phyloP scores from a whole-genome alignment of 2,888 invertebrate genomes.

The Eilema caniola region DNA sequence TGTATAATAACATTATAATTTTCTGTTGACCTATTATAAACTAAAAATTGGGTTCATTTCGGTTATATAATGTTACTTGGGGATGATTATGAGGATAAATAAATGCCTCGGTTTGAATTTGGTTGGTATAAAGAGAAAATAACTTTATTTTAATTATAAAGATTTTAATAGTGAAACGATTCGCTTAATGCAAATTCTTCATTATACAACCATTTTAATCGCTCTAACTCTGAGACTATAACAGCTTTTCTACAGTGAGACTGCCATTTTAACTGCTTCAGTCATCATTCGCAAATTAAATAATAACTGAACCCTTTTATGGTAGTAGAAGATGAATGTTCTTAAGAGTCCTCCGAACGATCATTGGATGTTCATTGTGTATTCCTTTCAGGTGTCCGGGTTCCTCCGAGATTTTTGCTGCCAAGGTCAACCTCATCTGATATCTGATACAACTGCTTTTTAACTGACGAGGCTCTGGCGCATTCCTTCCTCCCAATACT shows the following conservation, averaged over 20 bases:
- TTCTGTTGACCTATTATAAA: constrained; percentile 34
- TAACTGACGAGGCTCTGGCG: no score
- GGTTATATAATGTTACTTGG: constrained; percentile 25
- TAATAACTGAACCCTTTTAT: not conserved
- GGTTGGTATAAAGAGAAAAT: not conserved
- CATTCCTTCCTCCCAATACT: no score
- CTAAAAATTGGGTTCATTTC: constrained; percentile 49
- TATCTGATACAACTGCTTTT: no score
- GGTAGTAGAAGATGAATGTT: not conserved
- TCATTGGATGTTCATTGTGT: no score
- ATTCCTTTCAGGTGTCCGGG: no score
- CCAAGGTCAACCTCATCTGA: no score
- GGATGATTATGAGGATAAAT: not conserved
- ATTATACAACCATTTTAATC: not conserved
- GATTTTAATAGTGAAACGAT: not conserved
- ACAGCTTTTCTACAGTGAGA: not conserved
- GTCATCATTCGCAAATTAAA: not conserved
- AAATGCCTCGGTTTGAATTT: not conserved
- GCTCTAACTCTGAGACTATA: not conserved
- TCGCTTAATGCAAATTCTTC: not conserved
- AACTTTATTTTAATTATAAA: not conserved
- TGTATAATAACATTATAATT: constrained; percentile 43
- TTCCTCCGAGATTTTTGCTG: no score
- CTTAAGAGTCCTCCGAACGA: not conserved
- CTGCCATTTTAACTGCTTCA: not conserved